A percentile compares a stretch with the other conserved stretches of the same genome.
Conservation (phyloP, 1,140 invertebrate genomes). For the Laupala kohalensis region DNA sequence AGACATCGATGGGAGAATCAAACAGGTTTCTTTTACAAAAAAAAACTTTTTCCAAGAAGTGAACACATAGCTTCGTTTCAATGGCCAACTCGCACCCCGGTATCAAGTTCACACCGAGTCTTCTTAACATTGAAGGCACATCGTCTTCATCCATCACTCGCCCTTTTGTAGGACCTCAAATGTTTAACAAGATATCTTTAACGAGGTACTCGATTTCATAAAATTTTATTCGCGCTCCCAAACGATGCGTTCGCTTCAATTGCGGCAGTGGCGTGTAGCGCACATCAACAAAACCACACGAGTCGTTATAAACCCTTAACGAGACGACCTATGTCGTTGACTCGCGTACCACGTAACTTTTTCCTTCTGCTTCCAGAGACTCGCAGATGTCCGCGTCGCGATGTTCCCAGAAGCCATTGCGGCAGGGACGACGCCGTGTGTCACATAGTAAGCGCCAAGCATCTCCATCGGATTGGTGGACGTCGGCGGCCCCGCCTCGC, state of each 20-base stretch:
- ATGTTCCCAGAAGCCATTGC: not conserved
- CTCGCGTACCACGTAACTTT: not conserved
- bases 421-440: not conserved
- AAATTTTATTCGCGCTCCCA: not conserved
- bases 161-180: not conserved
- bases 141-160: not conserved
- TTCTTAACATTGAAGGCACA: not conserved
- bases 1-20: not conserved
- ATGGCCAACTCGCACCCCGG: not conserved
- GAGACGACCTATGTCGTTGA: not conserved
- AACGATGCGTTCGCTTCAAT: not conserved
- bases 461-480: not conserved
- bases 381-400: not conserved
- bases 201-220: not conserved
- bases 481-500: not conserved
- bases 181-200: not conserved
- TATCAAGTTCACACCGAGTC: not conserved
- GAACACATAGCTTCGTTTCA: not conserved
- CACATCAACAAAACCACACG: not conserved
- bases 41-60: not conserved
- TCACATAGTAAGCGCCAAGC: not conserved
- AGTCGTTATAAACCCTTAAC: not conserved
- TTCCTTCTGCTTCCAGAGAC: not conserved
- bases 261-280: not conserved
- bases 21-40: not conserved